These are phyloP conservation scores for Ascaphus truei DNA, from an alignment of 2,113 vertebrate species.

Conservation along the genomic window DNA sequence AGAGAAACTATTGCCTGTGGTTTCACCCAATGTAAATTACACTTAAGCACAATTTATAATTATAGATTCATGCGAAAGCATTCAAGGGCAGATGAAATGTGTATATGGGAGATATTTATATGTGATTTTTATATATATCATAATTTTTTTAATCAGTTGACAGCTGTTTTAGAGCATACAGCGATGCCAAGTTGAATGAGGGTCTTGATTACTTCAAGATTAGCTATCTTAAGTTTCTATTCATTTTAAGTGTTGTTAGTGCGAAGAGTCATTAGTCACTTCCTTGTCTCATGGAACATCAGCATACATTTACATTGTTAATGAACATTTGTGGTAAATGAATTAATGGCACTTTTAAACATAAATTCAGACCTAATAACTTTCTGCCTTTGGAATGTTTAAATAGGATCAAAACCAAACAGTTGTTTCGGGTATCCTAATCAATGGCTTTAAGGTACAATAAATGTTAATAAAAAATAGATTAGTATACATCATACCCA, in stretches of 20 bases:
- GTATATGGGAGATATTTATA: slow-evolving; percentile 42
- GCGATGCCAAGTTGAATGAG: slow-evolving; percentile 81
- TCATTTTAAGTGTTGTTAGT: slow-evolving; percentile 81
- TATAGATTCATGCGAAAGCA: slow-evolving; percentile 36
- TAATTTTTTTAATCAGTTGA: slow-evolving; percentile 76
- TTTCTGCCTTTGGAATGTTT: slow-evolving; percentile 77
- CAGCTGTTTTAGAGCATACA: slow-evolving; percentile 83
- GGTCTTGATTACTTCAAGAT: slow-evolving; percentile 86
- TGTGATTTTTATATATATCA: slow-evolving; percentile 79
- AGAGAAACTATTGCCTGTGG: neutral
- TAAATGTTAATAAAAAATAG: slow-evolving; percentile 44
- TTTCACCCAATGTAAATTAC: slow-evolving; percentile 30
- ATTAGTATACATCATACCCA: too few species aligned
- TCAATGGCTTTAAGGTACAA: slow-evolving; percentile 67
- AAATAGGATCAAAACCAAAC: slow-evolving; percentile 64
- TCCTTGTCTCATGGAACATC: slow-evolving; percentile 83
- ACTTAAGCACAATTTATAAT: slow-evolving; percentile 40
- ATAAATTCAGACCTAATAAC: slow-evolving; percentile 85
- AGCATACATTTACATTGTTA: slow-evolving; percentile 97
- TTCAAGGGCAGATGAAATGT: slow-evolving; percentile 35
- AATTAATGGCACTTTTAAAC: slow-evolving; percentile 89
- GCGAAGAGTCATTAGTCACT: slow-evolving; percentile 86
- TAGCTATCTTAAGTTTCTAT: slow-evolving; percentile 86
- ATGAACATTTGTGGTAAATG: slow-evolving; percentile 91
- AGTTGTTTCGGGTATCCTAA: slow-evolving; percentile 64